phyloP scores from a whole-genome alignment of 2,113 vertebrate species.

The Alosa alosa region DNA sequence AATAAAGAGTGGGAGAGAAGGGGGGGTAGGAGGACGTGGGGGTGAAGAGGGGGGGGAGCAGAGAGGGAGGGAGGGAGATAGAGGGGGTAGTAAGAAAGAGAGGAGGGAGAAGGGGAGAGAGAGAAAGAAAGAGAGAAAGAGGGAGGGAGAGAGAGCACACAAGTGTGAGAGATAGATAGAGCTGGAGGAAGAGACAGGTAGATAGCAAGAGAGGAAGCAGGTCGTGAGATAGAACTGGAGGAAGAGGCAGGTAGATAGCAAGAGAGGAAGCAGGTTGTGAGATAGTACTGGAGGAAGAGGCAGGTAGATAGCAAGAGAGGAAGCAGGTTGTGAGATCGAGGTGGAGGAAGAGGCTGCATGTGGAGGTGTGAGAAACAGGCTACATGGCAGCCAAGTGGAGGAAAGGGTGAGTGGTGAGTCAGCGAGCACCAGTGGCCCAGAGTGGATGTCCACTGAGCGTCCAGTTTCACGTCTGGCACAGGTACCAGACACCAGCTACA shows the following conservation, averaged over 20 bases:
- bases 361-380: neutral
- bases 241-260: neutral
- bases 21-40: no score
- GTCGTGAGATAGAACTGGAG: neutral
- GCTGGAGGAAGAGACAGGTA: neutral
- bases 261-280: neutral
- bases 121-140: neutral
- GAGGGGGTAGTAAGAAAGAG: neutral
- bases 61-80: neutral
- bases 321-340: neutral
- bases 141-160: neutral
- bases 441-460: neutral
- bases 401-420: neutral
- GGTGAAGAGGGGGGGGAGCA: no score
- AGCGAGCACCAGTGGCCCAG: neutral
- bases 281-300: neutral
- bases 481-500: slow-evolving; percentile 9
- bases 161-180: neutral
- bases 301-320: neutral
- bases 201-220: neutral
- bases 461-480: neutral
- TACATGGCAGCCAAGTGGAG: neutral
- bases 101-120: no score
- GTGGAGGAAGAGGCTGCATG: neutral
- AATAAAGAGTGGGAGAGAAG: no score